Conservation (phyloP, 2,797 vertebrate genomes). For the Chelidonichthys spinosus region DNA sequence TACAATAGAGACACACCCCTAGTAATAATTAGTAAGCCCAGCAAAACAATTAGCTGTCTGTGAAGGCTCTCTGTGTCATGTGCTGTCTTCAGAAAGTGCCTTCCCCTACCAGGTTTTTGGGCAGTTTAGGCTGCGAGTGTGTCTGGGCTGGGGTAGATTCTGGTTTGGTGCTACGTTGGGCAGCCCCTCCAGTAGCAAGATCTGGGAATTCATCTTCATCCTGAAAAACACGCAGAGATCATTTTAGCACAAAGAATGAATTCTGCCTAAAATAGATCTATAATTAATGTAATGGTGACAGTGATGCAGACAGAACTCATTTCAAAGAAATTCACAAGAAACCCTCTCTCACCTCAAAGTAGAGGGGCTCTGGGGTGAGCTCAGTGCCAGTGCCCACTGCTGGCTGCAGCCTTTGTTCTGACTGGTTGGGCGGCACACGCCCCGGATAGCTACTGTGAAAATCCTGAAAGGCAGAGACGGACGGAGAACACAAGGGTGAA, state of each 20-base stretch:
- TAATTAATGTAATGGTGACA: neutral
- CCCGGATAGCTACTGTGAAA: slow-evolving; percentile 85
- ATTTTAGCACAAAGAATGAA: slow-evolving; percentile 13
- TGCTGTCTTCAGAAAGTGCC: fast-evolving
- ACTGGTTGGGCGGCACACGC: slow-evolving; percentile 85
- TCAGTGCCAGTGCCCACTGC: slow-evolving; percentile 80
- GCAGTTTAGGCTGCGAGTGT: slow-evolving; percentile 88
- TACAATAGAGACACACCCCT: neutral
- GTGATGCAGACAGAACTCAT: neutral
- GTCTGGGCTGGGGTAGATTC: slow-evolving; percentile 72
- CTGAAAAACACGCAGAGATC: slow-evolving; percentile 72
- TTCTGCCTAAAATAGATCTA: neutral
- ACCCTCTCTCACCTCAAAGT: slow-evolving; percentile 89
- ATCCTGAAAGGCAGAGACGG: slow-evolving; percentile 66
- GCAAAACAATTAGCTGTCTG: neutral
- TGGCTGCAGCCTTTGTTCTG: slow-evolving; percentile 87
- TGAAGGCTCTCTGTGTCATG: neutral
- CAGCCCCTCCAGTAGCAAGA: slow-evolving; percentile 85
- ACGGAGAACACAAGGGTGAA: slow-evolving; percentile 2
- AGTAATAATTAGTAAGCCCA: neutral
- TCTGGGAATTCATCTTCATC: slow-evolving; percentile 97
- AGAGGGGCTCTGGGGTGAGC: slow-evolving; percentile 90
- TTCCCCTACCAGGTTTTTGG: slow-evolving; percentile 89
- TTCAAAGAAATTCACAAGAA: neutral
- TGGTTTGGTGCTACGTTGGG: slow-evolving; percentile 82